These are phyloP conservation scores for Actinia equina DNA, from an alignment of 64 coral and sea anemone genomes.

Conservation along the genomic window DNA sequence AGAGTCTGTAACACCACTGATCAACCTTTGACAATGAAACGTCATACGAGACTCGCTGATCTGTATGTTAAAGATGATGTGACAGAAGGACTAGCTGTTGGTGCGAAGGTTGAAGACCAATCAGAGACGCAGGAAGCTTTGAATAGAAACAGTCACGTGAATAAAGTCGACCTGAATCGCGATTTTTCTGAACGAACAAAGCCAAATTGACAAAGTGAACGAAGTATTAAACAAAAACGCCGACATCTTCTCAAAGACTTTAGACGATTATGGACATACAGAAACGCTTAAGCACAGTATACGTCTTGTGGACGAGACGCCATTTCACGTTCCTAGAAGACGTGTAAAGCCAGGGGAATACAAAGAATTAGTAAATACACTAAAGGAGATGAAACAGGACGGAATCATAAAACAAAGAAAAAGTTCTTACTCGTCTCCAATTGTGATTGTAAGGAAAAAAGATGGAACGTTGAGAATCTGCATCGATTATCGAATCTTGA, in stretches of 20 bases:
- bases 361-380: background rate
- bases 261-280: background rate
- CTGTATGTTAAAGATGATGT: background rate
- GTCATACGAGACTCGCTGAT: background rate
- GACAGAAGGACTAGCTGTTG: background rate
- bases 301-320: background rate
- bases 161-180: background rate
- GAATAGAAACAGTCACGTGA: background rate
- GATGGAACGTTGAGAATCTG: constrained; percentile 8
- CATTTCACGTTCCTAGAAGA: background rate
- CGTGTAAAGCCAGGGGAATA: background rate
- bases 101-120: background rate
- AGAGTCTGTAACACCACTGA: background rate
- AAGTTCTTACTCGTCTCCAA: constrained; percentile 10
- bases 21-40: background rate
- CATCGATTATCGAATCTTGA: constrained; percentile 16
- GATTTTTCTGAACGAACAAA: background rate
- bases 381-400: background rate
- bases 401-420: background rate
- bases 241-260: background rate
- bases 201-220: background rate
- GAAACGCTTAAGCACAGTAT: background rate
- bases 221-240: background rate
- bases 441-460: background rate
- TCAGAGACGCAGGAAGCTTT: background rate